phyloP scores from a whole-genome alignment of 2,113 vertebrate species.

The Centropristis striata region DNA sequence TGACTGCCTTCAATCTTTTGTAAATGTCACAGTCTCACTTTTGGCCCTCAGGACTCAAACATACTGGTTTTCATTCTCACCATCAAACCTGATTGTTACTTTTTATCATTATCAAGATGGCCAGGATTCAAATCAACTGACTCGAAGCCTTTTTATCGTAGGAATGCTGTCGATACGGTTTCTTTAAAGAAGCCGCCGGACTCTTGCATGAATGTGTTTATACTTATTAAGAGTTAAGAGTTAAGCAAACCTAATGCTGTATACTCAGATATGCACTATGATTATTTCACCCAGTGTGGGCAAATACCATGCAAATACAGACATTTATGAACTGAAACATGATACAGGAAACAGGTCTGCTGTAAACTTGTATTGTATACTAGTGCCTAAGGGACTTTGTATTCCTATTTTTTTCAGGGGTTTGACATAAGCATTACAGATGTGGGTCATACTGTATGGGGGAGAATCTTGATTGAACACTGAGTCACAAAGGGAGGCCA shows the following conservation, averaged over 20 bases:
- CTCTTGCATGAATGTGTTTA: background rate
- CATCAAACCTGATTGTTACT: too few relatives aligned
- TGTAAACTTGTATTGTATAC: background rate
- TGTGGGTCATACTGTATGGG: background rate
- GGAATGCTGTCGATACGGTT: slow-evolving; percentile 1
- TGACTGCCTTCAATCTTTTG: background rate
- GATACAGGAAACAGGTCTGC: background rate
- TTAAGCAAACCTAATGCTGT: background rate
- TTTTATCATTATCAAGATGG: too few relatives aligned
- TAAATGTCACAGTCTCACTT: background rate
- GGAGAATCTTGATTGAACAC: too few relatives aligned
- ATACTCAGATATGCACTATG: slow-evolving; percentile 4
- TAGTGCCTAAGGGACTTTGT: background rate
- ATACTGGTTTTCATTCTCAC: too few relatives aligned
- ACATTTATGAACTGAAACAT: slow-evolving; percentile 6
- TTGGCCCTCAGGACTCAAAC: background rate
- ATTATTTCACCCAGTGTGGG: background rate
- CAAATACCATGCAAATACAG: background rate
- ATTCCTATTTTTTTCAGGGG: background rate
- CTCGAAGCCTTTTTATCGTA: background rate
- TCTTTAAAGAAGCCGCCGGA: background rate
- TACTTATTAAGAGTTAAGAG: background rate
- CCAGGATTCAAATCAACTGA: background rate
- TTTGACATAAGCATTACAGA: background rate
- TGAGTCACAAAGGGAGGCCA: background rate